These are phyloP conservation scores for Argyra leucocephala DNA, from an alignment of 2,888 invertebrate species.

Conservation along the genomic window DNA sequence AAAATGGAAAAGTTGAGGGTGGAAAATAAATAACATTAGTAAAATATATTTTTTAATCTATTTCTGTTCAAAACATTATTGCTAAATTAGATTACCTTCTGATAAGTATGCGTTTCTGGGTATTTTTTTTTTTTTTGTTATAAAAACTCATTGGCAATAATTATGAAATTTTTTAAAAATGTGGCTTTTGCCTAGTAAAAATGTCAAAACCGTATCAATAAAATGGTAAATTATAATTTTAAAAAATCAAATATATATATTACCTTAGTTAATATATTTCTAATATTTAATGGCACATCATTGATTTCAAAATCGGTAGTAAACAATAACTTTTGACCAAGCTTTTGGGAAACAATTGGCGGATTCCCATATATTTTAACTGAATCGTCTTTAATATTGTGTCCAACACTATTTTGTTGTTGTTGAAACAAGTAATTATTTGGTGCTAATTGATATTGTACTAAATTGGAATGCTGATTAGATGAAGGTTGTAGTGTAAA, in stretches of 20 bases:
- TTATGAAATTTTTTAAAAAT: neutral
- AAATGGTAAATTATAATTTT: too few relatives aligned
- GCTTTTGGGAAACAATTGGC: conserved; percentile 10
- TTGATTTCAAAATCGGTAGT: conserved; percentile 48
- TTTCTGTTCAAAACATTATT: too few relatives aligned
- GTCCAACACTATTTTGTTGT: neutral
- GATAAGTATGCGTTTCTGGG: too few relatives aligned
- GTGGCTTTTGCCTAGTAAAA: too few relatives aligned
- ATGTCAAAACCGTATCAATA: too few relatives aligned
- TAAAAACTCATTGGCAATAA: neutral
- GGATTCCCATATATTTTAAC: neutral
- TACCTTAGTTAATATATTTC: conserved; percentile 45
- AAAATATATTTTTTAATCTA: too few relatives aligned
- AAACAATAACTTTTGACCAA: conserved; percentile 22
- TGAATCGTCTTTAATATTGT: neutral
- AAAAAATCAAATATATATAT: too few relatives aligned
- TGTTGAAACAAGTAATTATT: neutral
- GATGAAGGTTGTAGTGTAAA: neutral
- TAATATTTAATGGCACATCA: conserved; percentile 45
- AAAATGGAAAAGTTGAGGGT: too few relatives aligned
- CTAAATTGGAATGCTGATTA: neutral
- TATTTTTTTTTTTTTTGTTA: too few relatives aligned
- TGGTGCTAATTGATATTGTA: neutral
- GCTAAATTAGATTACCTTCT: too few relatives aligned
- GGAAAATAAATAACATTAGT: too few relatives aligned